A percentile compares a stretch with the other conserved stretches of the same genome.
These are phyloP conservation scores for Apistogramma diplotaenia DNA, from an alignment of 2,113 vertebrate species.

Conservation along the genomic window DNA sequence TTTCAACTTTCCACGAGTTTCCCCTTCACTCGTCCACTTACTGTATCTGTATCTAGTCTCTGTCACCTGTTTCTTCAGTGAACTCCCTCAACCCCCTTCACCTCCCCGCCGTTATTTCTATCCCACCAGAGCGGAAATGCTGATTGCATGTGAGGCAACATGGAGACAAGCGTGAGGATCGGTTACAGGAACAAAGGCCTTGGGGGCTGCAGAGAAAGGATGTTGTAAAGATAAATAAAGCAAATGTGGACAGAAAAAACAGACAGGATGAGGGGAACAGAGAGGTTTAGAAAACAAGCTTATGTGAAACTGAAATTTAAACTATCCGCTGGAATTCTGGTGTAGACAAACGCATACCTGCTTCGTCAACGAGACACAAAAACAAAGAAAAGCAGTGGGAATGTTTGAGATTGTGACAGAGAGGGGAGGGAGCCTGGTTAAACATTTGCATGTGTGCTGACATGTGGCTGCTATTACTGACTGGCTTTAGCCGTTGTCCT, in stretches of 20 bases:
- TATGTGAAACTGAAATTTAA: not conserved
- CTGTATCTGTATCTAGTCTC: not conserved
- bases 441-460: constrained; percentile 67
- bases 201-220: constrained; percentile 17
- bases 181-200: constrained; percentile 19
- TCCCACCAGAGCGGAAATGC: constrained; percentile 19
- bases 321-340: not conserved
- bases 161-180: constrained; percentile 23
- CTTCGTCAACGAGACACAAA: constrained; percentile 6
- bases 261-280: not conserved
- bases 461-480: constrained; percentile 65
- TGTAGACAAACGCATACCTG: constrained; percentile 18
- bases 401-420: constrained; percentile 28
- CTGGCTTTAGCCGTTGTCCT: constrained; percentile 32
- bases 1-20: constrained; percentile 62
- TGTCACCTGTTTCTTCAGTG: not conserved
- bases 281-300: not conserved
- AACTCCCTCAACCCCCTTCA: not conserved
- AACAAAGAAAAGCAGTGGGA: constrained; percentile 8
- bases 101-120: not conserved
- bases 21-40: constrained; percentile 3
- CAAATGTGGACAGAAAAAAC: constrained; percentile 6
- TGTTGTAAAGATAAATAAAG: constrained; percentile 13
- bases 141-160: constrained; percentile 38
- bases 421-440: constrained; percentile 43